Evolutionary conservation across 1,140 invertebrate species (phyloP).

Genomic region (Drosophila saltans): DNA sequence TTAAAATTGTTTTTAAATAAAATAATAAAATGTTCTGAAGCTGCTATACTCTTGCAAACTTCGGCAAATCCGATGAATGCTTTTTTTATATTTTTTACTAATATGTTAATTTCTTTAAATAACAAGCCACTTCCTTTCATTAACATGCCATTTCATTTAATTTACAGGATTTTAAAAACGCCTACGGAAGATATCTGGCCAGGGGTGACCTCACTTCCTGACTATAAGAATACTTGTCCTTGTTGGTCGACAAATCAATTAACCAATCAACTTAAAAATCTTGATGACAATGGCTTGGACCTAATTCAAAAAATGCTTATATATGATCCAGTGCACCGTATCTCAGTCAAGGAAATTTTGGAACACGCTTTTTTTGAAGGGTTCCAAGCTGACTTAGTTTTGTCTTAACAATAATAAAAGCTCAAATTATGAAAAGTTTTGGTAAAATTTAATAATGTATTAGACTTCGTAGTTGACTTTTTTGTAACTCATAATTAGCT

Average conservation of each 20-base stretch:
- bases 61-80: too few species aligned
- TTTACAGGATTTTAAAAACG: slow-evolving; percentile 87
- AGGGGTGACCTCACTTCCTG: slow-evolving; percentile 92
- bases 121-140: too few species aligned
- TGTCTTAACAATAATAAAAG: slow-evolving; percentile 16
- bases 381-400: slow-evolving; percentile 46
- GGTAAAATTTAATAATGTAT: too few species aligned
- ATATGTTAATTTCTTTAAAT: too few species aligned
- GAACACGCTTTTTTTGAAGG: slow-evolving; percentile 62
- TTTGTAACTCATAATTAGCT: too few species aligned
- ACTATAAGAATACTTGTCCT: slow-evolving; percentile 89
- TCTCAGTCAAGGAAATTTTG: slow-evolving; percentile 64
- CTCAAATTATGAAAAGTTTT: too few species aligned
- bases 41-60: too few species aligned
- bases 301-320: slow-evolving; percentile 68
- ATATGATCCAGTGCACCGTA: slow-evolving; percentile 70
- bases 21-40: too few species aligned
- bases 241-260: slow-evolving; percentile 73
- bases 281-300: slow-evolving; percentile 55
- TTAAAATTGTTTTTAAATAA: too few species aligned
- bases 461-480: too few species aligned
- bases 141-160: too few species aligned
- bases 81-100: too few species aligned
- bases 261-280: slow-evolving; percentile 69
- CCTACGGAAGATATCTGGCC: slow-evolving; percentile 96